Evolutionary conservation across 2,113 vertebrate species (phyloP), one percentile per base, ranked within the genome.

Genomic region (Gobiocypris rarus): DNA sequence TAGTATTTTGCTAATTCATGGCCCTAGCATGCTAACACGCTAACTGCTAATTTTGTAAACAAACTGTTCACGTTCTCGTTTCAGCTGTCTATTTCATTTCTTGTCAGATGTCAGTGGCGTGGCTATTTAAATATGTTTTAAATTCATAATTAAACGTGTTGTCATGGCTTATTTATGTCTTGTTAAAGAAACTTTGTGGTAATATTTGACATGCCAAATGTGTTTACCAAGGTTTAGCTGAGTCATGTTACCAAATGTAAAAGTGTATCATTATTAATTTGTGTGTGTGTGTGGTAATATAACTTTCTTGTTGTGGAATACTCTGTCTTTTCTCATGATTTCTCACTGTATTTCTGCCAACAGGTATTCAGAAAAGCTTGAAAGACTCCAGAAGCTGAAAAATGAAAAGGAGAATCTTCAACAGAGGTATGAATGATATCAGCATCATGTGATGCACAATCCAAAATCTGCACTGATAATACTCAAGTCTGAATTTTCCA

Each of bases 281-380:
- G 14, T 54, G 6, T 17, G 50, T 52, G 5, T 52, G 5, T 52
- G 14, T 50, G 4, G n/a, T n/a, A n/a, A n/a, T 48, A 1, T 15
- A n/a, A n/a, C 8, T 58, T 58, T 0, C 22, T 9, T 79, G 75
- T 61, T 77, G 28, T 19, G 11, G 9, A 31, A 13, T 34, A 5
- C 9, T 76, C 26, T 24, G 13, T n/a, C 45, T 48, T 4, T 54
- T 54, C 52, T 8, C 52, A 22, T 6, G 7, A 14, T 52, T 81
- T 15, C 31, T 50, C 38, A 5, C 10, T 70, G 4, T 70, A 11
- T 52, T 52, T 10, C 31, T 52, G 14, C 9, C 14, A 50, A 31
- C 83, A 99, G 98, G 89, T 99, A 96, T 92, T 87, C 87, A 28
- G 97, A 98, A 45, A 99, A 99, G 91, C 90, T 96, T 87, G 96